A percentile compares a stretch with the other conserved stretches of the same genome.
phyloP scores from a whole-genome alignment of 2,113 vertebrate genomes.

The Cyphomyrus plagiostoma region DNA sequence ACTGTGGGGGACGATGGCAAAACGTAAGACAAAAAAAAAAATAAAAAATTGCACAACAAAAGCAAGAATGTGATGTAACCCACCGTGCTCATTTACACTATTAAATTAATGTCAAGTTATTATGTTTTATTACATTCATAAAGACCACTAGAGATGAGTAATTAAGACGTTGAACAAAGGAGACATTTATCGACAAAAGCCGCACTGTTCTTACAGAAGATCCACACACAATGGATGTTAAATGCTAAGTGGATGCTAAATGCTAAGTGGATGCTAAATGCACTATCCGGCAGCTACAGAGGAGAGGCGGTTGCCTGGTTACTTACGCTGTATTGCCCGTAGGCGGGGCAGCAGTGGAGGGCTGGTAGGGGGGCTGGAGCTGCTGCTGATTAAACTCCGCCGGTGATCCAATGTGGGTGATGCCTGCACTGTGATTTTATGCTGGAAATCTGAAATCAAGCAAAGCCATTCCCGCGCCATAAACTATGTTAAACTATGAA shows the following conservation, averaged over 20 bases:
- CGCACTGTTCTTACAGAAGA: not conserved
- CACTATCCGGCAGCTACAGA: not conserved
- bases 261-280: not conserved
- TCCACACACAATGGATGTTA: not conserved
- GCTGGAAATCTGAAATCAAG: conserved; percentile 84
- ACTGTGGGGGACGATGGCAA: conserved; percentile 52
- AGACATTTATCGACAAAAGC: not conserved
- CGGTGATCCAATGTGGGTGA: conserved; percentile 89
- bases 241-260: not conserved
- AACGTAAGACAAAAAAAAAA: too few species aligned
- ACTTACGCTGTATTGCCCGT: conserved; percentile 90
- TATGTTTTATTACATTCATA: not conserved
- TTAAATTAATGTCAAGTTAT: not conserved
- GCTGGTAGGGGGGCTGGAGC: conserved; percentile 85
- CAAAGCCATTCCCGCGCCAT: not conserved
- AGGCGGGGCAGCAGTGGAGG: conserved; percentile 87
- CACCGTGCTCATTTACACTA: not conserved
- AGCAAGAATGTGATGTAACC: not conserved
- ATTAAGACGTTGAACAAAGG: not conserved
- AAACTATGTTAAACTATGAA: not conserved
- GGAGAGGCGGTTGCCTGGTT: not conserved
- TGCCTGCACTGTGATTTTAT: conserved; percentile 97
- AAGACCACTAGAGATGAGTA: not conserved
- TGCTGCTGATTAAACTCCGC: conserved; percentile 78
- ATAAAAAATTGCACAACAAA: not conserved